Conservation (phyloP, 2,113 vertebrate species). For the Sisor rabdophorus region DNA sequence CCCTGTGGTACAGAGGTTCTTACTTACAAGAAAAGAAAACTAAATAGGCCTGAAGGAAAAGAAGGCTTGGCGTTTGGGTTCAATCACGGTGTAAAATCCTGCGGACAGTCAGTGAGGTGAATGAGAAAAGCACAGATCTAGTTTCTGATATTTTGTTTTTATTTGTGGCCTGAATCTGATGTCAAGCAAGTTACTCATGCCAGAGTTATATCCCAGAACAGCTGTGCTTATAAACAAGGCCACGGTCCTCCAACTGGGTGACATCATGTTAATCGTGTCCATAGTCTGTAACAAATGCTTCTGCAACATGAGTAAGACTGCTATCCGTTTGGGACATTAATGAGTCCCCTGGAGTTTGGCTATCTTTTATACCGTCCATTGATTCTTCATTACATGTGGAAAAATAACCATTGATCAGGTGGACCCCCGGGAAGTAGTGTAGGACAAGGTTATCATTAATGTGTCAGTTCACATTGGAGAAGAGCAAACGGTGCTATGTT, state of each 20-base stretch:
- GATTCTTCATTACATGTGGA: slow-evolving; percentile 55
- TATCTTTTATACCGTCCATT: slow-evolving; percentile 40
- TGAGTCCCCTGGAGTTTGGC: slow-evolving; percentile 38
- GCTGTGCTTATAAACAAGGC: neutral
- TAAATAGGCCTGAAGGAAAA: slow-evolving; percentile 9
- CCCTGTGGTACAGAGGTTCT: neutral
- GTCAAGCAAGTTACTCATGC: neutral
- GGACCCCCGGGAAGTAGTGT: slow-evolving; percentile 47
- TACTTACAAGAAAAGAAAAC: slow-evolving; percentile 7
- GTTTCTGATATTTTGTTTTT: neutral
- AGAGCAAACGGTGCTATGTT: slow-evolving; percentile 3
- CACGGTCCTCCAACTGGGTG: neutral
- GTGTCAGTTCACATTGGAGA: slow-evolving; percentile 20
- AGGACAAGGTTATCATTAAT: slow-evolving; percentile 41
- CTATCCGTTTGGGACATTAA: slow-evolving; percentile 25
- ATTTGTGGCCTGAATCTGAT: neutral
- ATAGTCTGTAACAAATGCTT: slow-evolving; percentile 27
- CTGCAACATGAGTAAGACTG: slow-evolving; percentile 20
- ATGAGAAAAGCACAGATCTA: neutral
- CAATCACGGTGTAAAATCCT: slow-evolving; percentile 30
- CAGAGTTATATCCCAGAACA: neutral
- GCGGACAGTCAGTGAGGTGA: neutral
- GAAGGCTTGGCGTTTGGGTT: slow-evolving; percentile 27
- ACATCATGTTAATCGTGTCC: slow-evolving; percentile 11
- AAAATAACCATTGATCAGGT: slow-evolving; percentile 60